Base-by-base conservation (phyloP, 2,888 invertebrate species). In the Saturnia pavonia region DNA sequence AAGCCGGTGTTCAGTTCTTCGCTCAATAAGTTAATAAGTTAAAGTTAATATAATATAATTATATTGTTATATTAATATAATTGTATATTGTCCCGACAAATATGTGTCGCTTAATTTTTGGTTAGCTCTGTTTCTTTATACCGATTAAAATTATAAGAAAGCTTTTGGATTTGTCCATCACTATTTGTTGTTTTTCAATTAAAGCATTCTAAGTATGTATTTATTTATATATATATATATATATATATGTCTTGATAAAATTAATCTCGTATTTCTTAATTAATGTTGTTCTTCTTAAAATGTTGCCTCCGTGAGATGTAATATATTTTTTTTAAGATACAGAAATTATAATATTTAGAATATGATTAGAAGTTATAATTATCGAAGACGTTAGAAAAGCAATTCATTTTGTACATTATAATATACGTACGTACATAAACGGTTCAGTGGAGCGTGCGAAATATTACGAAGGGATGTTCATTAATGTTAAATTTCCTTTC, bases 401-500 rank as follows among this genome's bases (percentile, higher is more conserved):
- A 78, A 77, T 78, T 79, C 77, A 79, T 78, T 76, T 76, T 77
- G 67, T 73, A 60, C 72, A 73, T 75, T 74, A 72, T 73, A n/a
- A n/a, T n/a, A n/a, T n/a, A n/a, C n/a, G 67, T 69, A 76, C 71
- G 75, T 74, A 74, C n/a, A n/a, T 70, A 72, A 73, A 74, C 71
- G 74, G 72, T 81, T 74, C 72, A 72, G 72, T 74, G 60, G 65
- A 68, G 68, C 69, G 70, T 75, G 71, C 74, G 71, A 76, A 78
- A 79, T 78, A 74, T 79, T 80, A 72, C 75, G 73, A 81, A 78
- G 76, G 74, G 78, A 79, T 78, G 78, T 81, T 81, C 78, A 78
- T 84, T 82, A 81, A 79, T 75, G 77, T 80, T 77, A 74, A 82
- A 80, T 82, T 82, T 77, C 78, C 78, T 83, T 85, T 81, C 75